Base-by-base conservation (phyloP, 2,888 invertebrate genomes). In the Drosophila yooni region DNA sequence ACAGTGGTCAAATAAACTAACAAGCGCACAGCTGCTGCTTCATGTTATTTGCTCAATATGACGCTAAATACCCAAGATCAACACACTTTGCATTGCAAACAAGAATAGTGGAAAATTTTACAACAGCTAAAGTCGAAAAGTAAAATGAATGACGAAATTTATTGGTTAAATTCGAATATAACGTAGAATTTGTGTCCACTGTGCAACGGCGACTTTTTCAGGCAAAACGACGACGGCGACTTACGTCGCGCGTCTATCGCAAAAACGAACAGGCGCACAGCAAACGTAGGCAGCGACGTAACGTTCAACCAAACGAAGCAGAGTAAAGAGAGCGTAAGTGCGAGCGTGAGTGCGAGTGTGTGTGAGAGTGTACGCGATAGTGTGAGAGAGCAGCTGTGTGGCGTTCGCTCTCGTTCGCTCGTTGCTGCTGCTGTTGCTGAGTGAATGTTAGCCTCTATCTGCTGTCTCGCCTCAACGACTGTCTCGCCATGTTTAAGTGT, bases 231-330 rank as follows among this genome's bases (percentile, higher is more conserved):
- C 89, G 85, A 82, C 84, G 89, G 88, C 89, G 89, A 86, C 90
- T 85, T 88, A 90, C 86, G 92, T 91, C 91, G 92, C 92, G 91
- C 92, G 92, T 92, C 92, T 92, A 92, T 92, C 92, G 92, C 92
- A 91, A 92, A 92, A 90, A 88, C 73, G 72, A 92, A 90, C 91
- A 92, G 92, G 92, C 82, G 76, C 81, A 36, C 92, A 92, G 89
- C 56, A 65, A 64, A 33, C 36, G 13, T 6, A 10, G 75, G 74
- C 53, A 60, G 71, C 51, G 50, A 63, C 40, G 25, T 58, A 38
- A 56, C 21, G 38, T 58, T 67, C 57, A 56, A 48, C 61, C 70
- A 66, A 52, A 27, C 51, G 25, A 57, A 51, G 31, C 21, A 59
- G 62, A 43, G 50, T 38, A 57, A 36, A 27, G 38, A 34, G 54